Evolutionary conservation across 2,888 invertebrate species (phyloP), one percentile per base, ranked within the genome.

Genomic region (Gymnocheta viridis): DNA sequence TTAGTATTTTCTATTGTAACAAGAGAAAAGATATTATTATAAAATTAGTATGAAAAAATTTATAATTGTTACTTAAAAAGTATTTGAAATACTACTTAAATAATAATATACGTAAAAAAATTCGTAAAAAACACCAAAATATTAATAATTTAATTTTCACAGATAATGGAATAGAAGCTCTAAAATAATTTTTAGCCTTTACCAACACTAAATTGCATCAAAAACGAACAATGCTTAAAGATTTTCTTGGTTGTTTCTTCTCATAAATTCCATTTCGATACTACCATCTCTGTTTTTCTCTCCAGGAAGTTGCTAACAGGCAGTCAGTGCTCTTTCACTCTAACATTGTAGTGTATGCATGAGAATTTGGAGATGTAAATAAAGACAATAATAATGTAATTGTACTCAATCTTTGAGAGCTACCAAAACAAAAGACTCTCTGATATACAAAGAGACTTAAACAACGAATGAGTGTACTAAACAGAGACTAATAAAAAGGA

Each of bases 351-450:
- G 4, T 67, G 41, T 73, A 73, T 73, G 51, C 41, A 29, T 67
- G 44, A 74, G 80, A 81, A 74, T 67, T 60, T 81, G 12, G 2
- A 9, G 51, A 73, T 81, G 73, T 74, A 66, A 81, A 81, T 81
- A 81, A 74, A 81, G 51, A 74, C 80, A 41, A 64, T 29, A 64
- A 82, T 54, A 82, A 82, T 38, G 24, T 44, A 70, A 47, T 12
- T 56, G 27, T 32, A 72, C 72, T 77, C 77, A 67, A 77, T 54
- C 47, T 64, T 5, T 47, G 47, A 60, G 27, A 54, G 32, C 7
- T n/a, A 10, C 7, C 19, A 27, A 56, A 41, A 35, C 2, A 12
- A 62, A 4, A 47, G 41, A 54, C 1, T 27, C 10, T 62, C 35
- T 41, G 14, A 17, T 38, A 10, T n/a, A 41, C 12, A 44, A 32